These are phyloP conservation scores for Typhlichthys subterraneus DNA, from an alignment of 2,797 vertebrate genomes.

Conservation along the genomic window DNA sequence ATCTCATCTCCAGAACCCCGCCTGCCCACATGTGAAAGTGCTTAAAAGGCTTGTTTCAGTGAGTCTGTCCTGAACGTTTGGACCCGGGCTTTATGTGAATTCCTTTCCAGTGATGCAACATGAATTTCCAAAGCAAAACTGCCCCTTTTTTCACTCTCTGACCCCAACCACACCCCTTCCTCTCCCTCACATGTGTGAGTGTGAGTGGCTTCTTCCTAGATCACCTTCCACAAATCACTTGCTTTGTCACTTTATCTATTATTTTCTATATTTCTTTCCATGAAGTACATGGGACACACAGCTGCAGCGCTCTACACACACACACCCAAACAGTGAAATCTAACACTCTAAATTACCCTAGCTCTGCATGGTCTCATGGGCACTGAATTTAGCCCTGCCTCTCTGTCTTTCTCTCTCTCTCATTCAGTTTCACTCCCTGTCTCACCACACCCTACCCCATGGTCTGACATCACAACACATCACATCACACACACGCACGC, in stretches of 20 bases:
- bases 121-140: constrained; percentile 50
- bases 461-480: constrained; percentile 69
- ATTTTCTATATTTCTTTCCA: background rate
- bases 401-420: constrained; percentile 16
- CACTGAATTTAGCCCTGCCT: constrained; percentile 42
- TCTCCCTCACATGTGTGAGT: constrained; percentile 14
- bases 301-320: constrained; percentile 8
- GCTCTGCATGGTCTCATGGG: constrained; percentile 58
- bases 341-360: constrained; percentile 58
- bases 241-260: too few species aligned
- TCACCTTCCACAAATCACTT: too few species aligned
- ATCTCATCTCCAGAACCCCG: background rate
- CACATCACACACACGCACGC: constrained; percentile 13
- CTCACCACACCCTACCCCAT: constrained; percentile 64
- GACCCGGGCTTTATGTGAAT: constrained; percentile 60
- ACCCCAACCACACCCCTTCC: constrained; percentile 28
- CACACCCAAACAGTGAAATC: constrained; percentile 61
- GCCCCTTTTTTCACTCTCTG: background rate
- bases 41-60: constrained; percentile 43
- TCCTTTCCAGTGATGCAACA: constrained; percentile 72
- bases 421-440: constrained; percentile 2
- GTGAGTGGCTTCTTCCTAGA: too few species aligned
- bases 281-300: background rate
- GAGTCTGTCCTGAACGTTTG: constrained; percentile 50
- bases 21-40: constrained; percentile 46